A percentile compares a stretch with the other conserved stretches of the same genome.
Evolutionary conservation across 2,888 invertebrate species (phyloP).

Genomic region (Torymus tubicola): DNA sequence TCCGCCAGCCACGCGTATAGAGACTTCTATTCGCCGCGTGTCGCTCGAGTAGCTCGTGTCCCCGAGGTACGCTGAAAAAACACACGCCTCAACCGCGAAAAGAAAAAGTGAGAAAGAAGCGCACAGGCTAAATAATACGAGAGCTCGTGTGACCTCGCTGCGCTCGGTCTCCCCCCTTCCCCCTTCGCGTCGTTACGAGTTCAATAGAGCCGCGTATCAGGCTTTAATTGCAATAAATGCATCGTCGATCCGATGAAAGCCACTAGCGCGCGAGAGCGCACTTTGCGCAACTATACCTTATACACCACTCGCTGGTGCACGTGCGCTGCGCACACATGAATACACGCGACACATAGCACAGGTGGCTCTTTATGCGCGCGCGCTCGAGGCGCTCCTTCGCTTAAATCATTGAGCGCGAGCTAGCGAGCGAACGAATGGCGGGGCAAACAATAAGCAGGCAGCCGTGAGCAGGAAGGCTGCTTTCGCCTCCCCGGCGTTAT

Average conservation of each 20-base stretch:
- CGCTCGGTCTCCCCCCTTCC: neutral
- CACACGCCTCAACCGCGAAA: too few relatives aligned
- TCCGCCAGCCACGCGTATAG: too few relatives aligned
- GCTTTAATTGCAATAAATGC: slow-evolving; percentile 53
- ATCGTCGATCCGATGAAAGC: slow-evolving; percentile 37
- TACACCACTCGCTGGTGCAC: neutral
- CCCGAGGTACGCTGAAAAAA: too few relatives aligned
- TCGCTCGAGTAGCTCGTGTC: too few relatives aligned
- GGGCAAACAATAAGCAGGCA: slow-evolving; percentile 40
- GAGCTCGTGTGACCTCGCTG: too few relatives aligned
- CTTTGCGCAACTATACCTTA: slow-evolving; percentile 21
- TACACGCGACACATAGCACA: slow-evolving; percentile 20
- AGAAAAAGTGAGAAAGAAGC: too few relatives aligned
- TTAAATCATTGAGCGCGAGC: slow-evolving; percentile 43
- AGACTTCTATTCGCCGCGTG: too few relatives aligned
- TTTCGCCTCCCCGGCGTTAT: slow-evolving; percentile 21
- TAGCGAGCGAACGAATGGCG: neutral
- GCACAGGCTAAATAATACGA: too few relatives aligned
- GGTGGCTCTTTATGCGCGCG: slow-evolving; percentile 52
- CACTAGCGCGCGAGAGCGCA: neutral
- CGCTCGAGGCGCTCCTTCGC: slow-evolving; percentile 46
- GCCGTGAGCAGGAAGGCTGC: neutral
- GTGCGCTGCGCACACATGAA: neutral
- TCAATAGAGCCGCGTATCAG: slow-evolving; percentile 14
- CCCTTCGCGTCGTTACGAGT: slow-evolving; percentile 16